Conservation (phyloP, 2,888 invertebrate genomes). For the Empis livida region DNA sequence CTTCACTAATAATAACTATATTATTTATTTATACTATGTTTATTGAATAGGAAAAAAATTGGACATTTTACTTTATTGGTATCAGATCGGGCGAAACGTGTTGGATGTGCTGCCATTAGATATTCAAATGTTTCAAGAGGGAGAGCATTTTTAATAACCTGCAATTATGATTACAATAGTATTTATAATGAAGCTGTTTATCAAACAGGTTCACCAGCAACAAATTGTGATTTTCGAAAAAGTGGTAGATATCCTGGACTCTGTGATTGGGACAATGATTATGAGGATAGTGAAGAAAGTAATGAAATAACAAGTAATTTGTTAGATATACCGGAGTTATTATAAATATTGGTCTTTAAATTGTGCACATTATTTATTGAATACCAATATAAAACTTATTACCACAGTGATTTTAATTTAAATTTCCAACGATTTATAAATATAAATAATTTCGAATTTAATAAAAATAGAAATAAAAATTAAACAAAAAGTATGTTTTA, state of each 20-base stretch:
- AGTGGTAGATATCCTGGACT: constrained; percentile 24
- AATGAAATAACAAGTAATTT: constrained; percentile 16
- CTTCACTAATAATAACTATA: no score
- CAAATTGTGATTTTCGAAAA: constrained; percentile 20
- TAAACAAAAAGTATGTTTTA: no score
- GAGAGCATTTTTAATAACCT: constrained; percentile 25
- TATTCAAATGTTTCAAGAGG: constrained; percentile 14
- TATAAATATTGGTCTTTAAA: neutral
- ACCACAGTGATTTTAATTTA: no score
- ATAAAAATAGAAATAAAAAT: no score
- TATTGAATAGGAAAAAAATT: constrained; percentile 24
- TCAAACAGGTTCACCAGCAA: constrained; percentile 21
- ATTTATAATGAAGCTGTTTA: constrained; percentile 26
- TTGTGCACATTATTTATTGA: no score
- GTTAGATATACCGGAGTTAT: constrained; percentile 14
- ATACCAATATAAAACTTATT: no score
- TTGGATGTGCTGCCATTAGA: constrained; percentile 29
- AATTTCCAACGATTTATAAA: no score
- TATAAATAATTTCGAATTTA: no score
- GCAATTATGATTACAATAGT: constrained; percentile 31
- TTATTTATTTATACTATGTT: no score
- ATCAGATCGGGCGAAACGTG: constrained; percentile 26
- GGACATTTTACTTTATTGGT: constrained; percentile 31
- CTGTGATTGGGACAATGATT: constrained; percentile 26
- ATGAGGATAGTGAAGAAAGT: constrained; percentile 21